Base-by-base conservation (phyloP, 2,888 invertebrate genomes). In the Platycheirus albimanus region DNA sequence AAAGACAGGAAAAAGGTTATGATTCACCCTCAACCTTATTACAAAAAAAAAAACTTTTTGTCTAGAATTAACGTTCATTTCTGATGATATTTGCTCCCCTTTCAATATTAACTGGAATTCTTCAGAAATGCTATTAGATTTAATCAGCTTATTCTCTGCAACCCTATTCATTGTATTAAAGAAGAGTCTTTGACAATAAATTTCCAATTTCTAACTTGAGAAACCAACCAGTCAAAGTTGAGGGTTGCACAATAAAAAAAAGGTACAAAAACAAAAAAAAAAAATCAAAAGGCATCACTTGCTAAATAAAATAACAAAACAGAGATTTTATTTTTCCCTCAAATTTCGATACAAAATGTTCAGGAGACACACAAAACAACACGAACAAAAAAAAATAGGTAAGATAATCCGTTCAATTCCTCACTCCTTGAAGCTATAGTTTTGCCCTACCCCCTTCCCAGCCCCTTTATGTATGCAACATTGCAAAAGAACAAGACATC, bases 331-430 rank as follows among this genome's bases (percentile, higher is more conserved):
- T 52, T 36, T 54, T 54, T 54, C 17, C 56, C 61, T 71, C 47
- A 83, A 77, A 83, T 67, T 78, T 78, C 78, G 78, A 83, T 83
- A 83, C 83, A 72, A n/a, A n/a, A 77, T 63, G 28, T 56, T 49
- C 64, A 49, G 6, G 1, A 7, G 6, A 64, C 13, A 43, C 47
- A 58, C 52, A 66, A 54, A 63, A 64, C 20, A 10, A 33, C 10
- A 56, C 38, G n/a, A n/a, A n/a, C 19, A n/a, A 49, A 24, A 56
- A 58, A 58, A 61, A 49, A 49, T 56, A 83, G 83, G 83, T 83
- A 83, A 52, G 83, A 83, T 83, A 83, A 83, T 83, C 83, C 83
- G 72, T 83, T 83, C 83, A 83, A 83, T 83, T 78, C 69, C 78
- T 78, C 83, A 69, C 56, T 72, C 77, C 72, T 8, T 3, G 69